Evolutionary conservation across 35 echinoderm and acorn worm genomes (phyloP), one percentile per base, ranked within the genome.

Genomic region (Antedon bifida): DNA sequence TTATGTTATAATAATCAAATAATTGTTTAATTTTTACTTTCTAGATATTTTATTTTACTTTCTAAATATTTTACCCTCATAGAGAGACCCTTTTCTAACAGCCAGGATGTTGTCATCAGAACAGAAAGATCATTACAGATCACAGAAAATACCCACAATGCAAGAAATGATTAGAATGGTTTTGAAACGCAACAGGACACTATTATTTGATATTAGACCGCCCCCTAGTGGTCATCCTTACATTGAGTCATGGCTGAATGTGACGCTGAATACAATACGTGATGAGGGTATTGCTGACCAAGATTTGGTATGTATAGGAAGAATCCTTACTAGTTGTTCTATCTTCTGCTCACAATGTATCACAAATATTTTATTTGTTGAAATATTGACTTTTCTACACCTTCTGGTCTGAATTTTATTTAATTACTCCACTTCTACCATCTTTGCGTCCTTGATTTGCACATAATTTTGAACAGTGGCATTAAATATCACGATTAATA

Each of bases 161-260:
- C 31, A 46, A 1, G 84, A 91, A 36, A 76, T 86, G 36, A 80
- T 91, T 26, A 36, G 30, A 10, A 26, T 86, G 0, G 84, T 83
- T 10, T 12, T 78, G 19, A 74, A 31, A 0, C 79, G 84, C 32
- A 86, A 91, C 33, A 86, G 82, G 64, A 83, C 89, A 3, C 32
- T 91, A 2, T 33, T 91, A 30, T 78, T 91, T 36, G 81, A 91
- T 46, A 75, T 91, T 7, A n/a, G 89, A 30, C 56, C 77, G 73
- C 89, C 89, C 75, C 75, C 89, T 77, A 51, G 29, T 34, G 83
- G 77, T 28, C 89, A 91, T 38, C 89, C 89, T 0, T 91, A 55
- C 45, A 28, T 29, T 19, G 34, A 34, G 5, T 75, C 80, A 1
- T 91, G 84, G 84, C 36, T 91, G 82, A 91, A 91, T 79, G 74